Conservation (phyloP, 2,113 vertebrate species). For the Dromiciops gliroides region DNA sequence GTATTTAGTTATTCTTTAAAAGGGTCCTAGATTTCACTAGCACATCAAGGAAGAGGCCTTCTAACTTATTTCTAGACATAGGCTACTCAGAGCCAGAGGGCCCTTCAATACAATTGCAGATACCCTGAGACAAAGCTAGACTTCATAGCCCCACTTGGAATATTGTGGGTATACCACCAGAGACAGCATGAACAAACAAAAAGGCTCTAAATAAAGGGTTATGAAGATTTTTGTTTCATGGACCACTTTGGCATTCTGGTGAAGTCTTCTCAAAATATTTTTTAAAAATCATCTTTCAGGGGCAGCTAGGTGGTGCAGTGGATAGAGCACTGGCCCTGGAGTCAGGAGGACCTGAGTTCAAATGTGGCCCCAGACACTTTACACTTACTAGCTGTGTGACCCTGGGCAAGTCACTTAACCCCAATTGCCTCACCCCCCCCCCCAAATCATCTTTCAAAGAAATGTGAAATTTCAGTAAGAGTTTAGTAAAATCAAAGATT, state of each 20-base stretch:
- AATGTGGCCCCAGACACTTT: too few species aligned
- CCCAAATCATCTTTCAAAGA: background rate
- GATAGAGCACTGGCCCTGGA: too few species aligned
- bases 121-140: background rate
- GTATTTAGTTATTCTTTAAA: background rate
- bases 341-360: too few species aligned
- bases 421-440: too few species aligned
- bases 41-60: background rate
- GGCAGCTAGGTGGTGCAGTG: too few species aligned
- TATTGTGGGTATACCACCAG: background rate
- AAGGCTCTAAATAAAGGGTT: background rate
- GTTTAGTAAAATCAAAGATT: too few species aligned
- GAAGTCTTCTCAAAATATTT: background rate
- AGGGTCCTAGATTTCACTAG: background rate
- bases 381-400: too few species aligned
- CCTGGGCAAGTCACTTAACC: too few species aligned
- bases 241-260: background rate
- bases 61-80: background rate
- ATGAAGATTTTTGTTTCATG: background rate
- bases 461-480: background rate
- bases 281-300: background rate
- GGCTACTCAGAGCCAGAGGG: background rate
- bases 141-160: background rate
- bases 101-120: background rate
- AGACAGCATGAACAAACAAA: background rate